Conservation (phyloP, 2,888 invertebrate species). For the Germaria angustata region DNA sequence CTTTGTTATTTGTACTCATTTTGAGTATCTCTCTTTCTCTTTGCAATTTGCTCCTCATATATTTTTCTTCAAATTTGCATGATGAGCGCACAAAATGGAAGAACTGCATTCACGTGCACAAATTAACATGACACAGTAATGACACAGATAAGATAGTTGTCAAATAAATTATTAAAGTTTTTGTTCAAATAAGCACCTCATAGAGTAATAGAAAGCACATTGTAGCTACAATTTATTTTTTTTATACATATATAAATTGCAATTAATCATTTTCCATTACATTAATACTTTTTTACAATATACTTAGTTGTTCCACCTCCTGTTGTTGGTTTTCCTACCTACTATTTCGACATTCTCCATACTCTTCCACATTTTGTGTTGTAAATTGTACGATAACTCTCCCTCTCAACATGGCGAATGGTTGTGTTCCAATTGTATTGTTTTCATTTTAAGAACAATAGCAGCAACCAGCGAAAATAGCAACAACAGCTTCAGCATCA, state of each 20-base stretch:
- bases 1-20: neutral
- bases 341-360: neutral
- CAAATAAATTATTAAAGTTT: neutral
- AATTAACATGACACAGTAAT: constrained; percentile 40
- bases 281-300: no score
- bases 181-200: no score
- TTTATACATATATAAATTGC: no score
- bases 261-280: no score
- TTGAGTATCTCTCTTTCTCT: neutral
- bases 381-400: constrained; percentile 15
- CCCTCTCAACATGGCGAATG: constrained; percentile 28
- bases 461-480: neutral
- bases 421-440: neutral
- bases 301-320: no score
- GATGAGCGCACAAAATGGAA: neutral
- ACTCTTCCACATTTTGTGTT: neutral
- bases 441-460: neutral
- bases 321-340: no score
- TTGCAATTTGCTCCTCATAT: neutral
- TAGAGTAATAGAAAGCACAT: no score
- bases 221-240: no score
- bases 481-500: neutral
- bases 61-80: neutral
- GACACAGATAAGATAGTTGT: constrained; percentile 35
- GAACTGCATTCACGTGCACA: constrained; percentile 60